A percentile compares a stretch with the other conserved stretches of the same genome.
phyloP scores from a whole-genome alignment of 2,888 invertebrate species.

The Dryobotodes eremita region DNA sequence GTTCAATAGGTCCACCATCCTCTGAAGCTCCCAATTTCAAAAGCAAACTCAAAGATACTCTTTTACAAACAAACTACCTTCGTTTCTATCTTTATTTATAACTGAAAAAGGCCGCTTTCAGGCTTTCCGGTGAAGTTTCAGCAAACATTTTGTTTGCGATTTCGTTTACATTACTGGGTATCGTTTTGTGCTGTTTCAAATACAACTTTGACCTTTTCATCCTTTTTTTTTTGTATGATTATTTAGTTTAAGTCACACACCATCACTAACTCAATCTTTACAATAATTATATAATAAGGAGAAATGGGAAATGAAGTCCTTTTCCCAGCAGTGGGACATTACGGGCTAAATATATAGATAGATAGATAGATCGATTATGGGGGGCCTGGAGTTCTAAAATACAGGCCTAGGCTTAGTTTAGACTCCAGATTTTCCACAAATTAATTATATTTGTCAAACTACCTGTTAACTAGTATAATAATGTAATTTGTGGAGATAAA shows the following conservation, averaged over 20 bases:
- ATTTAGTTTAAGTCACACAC: not conserved
- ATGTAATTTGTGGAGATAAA: too few species aligned
- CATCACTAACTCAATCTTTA: not conserved
- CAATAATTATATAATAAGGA: not conserved
- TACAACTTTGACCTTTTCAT: not conserved
- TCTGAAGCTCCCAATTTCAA: not conserved
- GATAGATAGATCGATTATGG: too few species aligned
- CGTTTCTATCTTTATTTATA: slow-evolving; percentile 10
- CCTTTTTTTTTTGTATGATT: not conserved
- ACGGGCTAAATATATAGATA: too few species aligned
- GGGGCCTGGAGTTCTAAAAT: too few species aligned
- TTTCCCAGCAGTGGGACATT: too few species aligned
- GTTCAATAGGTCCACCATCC: not conserved
- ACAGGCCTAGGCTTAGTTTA: too few species aligned
- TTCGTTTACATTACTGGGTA: slow-evolving; percentile 5
- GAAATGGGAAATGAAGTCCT: not conserved
- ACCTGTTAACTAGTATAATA: too few species aligned
- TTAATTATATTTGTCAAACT: too few species aligned
- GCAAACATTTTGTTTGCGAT: slow-evolving; percentile 1
- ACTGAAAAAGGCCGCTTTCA: not conserved
- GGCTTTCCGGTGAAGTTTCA: slow-evolving; percentile 3
- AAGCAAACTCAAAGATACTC: slow-evolving; percentile 3
- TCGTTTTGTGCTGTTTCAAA: not conserved
- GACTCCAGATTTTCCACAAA: too few species aligned
- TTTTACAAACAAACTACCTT: not conserved